Conservation (phyloP, 2,113 vertebrate genomes). For the Triplophysa rosa region DNA sequence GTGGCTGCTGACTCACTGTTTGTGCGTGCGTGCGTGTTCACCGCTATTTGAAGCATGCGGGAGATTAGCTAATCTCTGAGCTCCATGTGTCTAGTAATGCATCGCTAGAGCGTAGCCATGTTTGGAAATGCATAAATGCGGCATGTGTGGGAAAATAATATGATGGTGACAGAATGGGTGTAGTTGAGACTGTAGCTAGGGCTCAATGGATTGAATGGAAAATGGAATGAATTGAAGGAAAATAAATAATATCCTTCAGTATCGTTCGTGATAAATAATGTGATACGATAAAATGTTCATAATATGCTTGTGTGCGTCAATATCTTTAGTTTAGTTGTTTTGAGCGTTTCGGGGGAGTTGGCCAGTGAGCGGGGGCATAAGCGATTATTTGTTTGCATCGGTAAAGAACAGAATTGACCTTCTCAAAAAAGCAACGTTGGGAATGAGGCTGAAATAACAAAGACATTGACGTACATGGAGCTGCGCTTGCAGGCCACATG, state of each 20-base stretch:
- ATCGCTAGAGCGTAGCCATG: not conserved
- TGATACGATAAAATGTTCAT: slow-evolving; percentile 5
- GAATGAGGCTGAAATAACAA: slow-evolving; percentile 22
- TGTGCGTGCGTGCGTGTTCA: slow-evolving; percentile 22
- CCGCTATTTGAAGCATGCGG: slow-evolving; percentile 7
- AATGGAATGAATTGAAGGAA: no score
- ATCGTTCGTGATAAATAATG: no score
- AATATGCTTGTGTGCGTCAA: slow-evolving; percentile 9
- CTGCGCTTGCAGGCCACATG: not conserved
- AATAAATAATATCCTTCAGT: no score
- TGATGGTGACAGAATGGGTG: no score
- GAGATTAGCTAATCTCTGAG: slow-evolving; percentile 5
- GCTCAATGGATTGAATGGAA: no score
- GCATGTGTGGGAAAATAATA: no score
- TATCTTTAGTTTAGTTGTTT: not conserved
- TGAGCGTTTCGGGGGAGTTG: slow-evolving; percentile 24
- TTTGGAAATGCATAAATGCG: not conserved
- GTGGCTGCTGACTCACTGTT: slow-evolving; percentile 18
- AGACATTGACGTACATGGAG: not conserved
- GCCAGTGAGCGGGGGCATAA: not conserved
- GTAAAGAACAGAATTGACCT: not conserved
- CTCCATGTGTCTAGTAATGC: not conserved
- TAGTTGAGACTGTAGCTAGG: no score
- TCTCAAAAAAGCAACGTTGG: not conserved
- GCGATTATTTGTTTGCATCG: slow-evolving; percentile 21